A percentile compares a stretch with the other conserved stretches of the same genome.
These are phyloP conservation scores for Mobula birostris DNA, from an alignment of 2,113 vertebrate species.

Conservation along the genomic window DNA sequence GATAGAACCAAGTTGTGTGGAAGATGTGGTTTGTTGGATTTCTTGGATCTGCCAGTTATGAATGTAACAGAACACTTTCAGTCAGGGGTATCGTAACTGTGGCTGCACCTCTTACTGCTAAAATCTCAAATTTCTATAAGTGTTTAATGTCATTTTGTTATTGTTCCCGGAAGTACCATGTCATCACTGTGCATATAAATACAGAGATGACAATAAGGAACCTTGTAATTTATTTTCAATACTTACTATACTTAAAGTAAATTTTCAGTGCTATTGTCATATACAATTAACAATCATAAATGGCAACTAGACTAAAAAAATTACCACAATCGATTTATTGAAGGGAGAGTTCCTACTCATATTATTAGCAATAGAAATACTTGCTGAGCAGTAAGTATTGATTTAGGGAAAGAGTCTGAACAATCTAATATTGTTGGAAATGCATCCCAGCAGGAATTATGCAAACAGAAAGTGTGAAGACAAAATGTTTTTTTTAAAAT, in stretches of 20 bases:
- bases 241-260: not conserved
- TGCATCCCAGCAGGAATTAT: not conserved
- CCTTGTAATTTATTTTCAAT: not conserved
- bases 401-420: not conserved
- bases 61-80: not conserved
- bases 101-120: not conserved
- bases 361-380: not conserved
- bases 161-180: not conserved
- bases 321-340: no score
- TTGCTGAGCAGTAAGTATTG: not conserved
- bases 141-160: not conserved
- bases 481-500: not conserved
- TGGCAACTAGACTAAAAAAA: no score
- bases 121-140: not conserved
- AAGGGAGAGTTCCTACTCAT: not conserved
- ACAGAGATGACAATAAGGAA: not conserved
- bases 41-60: not conserved
- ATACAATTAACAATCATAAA: not conserved
- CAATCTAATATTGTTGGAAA: not conserved
- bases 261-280: not conserved
- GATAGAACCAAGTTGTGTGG: not conserved
- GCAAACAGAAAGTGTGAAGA: not conserved
- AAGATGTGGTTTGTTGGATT: not conserved
- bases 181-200: not conserved
- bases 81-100: not conserved